Conservation (phyloP, 2,797 vertebrate species). For the Eulemur mongoz region DNA sequence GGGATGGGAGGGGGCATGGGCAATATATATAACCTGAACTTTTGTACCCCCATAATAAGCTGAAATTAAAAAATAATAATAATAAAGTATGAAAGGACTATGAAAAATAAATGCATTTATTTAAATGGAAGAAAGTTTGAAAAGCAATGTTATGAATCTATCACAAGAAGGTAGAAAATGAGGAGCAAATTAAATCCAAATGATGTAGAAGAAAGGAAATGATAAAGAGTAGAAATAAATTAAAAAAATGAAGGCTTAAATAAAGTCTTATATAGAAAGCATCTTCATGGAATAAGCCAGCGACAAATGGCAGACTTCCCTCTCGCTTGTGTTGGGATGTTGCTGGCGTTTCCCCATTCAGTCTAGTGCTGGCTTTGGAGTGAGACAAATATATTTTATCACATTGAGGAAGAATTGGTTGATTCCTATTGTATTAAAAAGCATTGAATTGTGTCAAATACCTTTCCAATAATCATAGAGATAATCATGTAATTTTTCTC, state of each 20-base stretch:
- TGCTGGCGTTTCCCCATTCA: not conserved
- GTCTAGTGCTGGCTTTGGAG: not conserved
- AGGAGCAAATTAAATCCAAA: not conserved
- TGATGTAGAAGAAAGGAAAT: not conserved
- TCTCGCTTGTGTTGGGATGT: not conserved
- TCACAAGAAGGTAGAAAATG: not conserved
- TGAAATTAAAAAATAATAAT: no score
- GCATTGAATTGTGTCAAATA: not conserved
- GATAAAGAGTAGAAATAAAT: not conserved
- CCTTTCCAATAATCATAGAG: not conserved
- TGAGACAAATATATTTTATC: not conserved
- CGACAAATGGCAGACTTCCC: no score
- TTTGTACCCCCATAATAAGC: no score
- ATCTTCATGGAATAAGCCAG: not conserved
- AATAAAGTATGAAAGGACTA: no score
- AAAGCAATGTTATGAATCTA: no score
- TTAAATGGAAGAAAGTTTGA: not conserved
- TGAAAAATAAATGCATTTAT: not conserved
- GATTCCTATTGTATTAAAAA: no score
- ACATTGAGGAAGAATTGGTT: not conserved
- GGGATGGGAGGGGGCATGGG: no score
- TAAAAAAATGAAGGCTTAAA: not conserved
- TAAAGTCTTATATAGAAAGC: not conserved
- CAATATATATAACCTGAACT: no score
- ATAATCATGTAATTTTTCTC: not conserved